Percentiles rank a stretch among this genome's conserved stretches.
Evolutionary conservation across 1,140 invertebrate species (phyloP).

Genomic region (Diorhabda elongata): DNA sequence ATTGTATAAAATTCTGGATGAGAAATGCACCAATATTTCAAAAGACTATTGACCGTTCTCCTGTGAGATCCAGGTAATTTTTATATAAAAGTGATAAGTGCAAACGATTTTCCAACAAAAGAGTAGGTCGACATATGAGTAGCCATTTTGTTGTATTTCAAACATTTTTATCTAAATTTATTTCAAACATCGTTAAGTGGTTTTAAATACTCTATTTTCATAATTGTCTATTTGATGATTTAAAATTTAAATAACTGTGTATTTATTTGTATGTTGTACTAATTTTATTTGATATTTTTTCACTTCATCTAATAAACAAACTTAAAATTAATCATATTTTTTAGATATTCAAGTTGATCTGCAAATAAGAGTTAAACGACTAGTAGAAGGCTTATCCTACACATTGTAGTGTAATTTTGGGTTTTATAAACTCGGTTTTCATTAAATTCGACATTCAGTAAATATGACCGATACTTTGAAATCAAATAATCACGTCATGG

Average conservation of each 20-base stretch:
- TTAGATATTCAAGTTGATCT: slow-evolving; percentile 4
- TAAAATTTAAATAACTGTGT: background rate
- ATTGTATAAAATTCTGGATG: background rate
- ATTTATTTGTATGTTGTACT: background rate
- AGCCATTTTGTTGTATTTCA: background rate
- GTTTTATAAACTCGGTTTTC: slow-evolving; percentile 45
- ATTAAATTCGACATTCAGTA: slow-evolving; percentile 28
- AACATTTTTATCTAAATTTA: background rate
- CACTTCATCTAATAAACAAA: background rate
- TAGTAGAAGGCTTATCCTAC: slow-evolving; percentile 27
- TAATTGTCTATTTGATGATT: background rate
- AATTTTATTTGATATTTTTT: background rate
- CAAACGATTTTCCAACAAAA: no score
- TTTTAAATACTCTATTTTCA: background rate
- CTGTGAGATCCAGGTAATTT: no score
- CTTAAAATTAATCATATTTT: slow-evolving; percentile 4
- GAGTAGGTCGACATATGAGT: background rate
- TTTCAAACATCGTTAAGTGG: background rate
- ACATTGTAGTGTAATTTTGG: slow-evolving; percentile 43
- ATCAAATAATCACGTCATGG: slow-evolving; percentile 43
- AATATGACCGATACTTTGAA: slow-evolving; percentile 48
- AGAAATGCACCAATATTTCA: background rate
- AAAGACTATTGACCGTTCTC: background rate
- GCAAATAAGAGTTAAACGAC: background rate
- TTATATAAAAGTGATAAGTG: no score